phyloP scores from a whole-genome alignment of 1,140 invertebrate species.

The Drosophila ananassae region DNA sequence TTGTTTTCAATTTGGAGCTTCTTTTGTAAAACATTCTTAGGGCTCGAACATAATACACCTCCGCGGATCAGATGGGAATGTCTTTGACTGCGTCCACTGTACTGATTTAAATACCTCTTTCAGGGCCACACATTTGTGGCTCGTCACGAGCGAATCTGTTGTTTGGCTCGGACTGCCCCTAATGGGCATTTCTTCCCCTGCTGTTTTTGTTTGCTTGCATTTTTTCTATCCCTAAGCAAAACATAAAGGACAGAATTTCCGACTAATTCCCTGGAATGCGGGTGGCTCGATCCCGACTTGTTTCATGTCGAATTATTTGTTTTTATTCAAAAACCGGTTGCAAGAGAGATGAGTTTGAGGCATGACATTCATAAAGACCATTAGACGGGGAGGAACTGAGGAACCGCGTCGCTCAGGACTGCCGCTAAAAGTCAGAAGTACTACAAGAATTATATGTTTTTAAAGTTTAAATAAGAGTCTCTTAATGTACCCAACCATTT shows the following conservation, averaged over 20 bases:
- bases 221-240: conserved; percentile 38
- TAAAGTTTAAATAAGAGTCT: conserved; percentile 9
- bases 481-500: conserved; percentile 30
- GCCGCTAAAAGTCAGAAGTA: conserved; percentile 31
- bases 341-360: conserved; percentile 13
- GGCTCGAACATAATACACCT: no score
- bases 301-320: conserved; percentile 11
- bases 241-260: conserved; percentile 26
- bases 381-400: conserved; percentile 12
- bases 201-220: conserved; percentile 29
- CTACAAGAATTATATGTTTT: conserved; percentile 24
- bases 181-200: not conserved
- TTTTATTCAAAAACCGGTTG: conserved; percentile 51
- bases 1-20: not conserved
- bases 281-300: conserved; percentile 37
- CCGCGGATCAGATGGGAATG: no score
- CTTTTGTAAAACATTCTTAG: not conserved
- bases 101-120: no score
- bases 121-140: not conserved
- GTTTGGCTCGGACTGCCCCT: conserved; percentile 3
- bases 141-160: conserved; percentile 32
- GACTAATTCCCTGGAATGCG: conserved; percentile 74
- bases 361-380: conserved; percentile 61
- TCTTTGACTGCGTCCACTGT: no score
- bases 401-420: conserved; percentile 31